phyloP scores from a whole-genome alignment of 2,888 invertebrate species.

The Rapana venosa region DNA sequence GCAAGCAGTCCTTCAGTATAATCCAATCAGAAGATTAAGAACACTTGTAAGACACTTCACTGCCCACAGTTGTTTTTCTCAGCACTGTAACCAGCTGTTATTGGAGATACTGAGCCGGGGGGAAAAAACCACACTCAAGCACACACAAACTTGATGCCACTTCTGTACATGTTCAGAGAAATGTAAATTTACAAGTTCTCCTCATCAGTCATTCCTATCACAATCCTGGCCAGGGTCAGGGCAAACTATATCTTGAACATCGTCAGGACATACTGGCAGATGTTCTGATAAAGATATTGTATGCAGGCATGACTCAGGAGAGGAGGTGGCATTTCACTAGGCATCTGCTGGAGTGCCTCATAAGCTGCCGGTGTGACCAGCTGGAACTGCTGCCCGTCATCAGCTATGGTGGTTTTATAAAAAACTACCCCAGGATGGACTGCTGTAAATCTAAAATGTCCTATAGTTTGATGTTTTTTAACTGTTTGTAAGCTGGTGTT shows the following conservation, averaged over 20 bases:
- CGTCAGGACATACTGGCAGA: slow-evolving; percentile 24
- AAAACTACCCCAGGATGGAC: slow-evolving; percentile 16
- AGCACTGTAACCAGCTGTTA: no score
- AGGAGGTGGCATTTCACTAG: neutral
- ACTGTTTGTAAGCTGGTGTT: neutral
- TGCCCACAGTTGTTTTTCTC: no score
- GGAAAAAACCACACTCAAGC: no score
- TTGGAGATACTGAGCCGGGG: no score
- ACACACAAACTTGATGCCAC: neutral
- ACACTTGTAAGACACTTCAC: no score
- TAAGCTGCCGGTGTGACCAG: neutral
- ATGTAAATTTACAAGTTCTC: no score
- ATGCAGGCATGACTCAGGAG: neutral
- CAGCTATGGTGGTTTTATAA: neutral
- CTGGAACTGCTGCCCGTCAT: neutral
- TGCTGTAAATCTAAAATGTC: slow-evolving; percentile 41
- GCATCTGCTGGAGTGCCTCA: neutral
- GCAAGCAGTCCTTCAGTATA: no score
- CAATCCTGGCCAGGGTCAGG: no score
- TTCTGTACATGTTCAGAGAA: neutral
- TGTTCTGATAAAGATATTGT: slow-evolving; percentile 6
- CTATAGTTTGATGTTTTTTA: neutral
- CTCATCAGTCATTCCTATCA: no score
- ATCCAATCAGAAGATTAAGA: no score
- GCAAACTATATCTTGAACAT: slow-evolving; percentile 20